Base-by-base conservation (phyloP, 2,888 invertebrate genomes). In the Diarsia brunnea region DNA sequence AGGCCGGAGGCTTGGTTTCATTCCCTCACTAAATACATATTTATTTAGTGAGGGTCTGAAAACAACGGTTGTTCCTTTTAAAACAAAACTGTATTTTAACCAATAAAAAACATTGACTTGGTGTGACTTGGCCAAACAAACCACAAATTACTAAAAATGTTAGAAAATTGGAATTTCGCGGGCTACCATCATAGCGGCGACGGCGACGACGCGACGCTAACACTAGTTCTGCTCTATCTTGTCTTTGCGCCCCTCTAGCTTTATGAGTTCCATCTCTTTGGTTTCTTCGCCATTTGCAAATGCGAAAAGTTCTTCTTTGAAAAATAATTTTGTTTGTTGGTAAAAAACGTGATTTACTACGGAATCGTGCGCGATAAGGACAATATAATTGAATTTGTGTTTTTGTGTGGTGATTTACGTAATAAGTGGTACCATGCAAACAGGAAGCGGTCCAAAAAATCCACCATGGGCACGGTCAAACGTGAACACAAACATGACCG, bases 381-480 rank as follows among this genome's bases (percentile, higher is more conserved):
- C 31, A 64, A 45, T 60, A 7, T 55, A 51, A 68, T 73, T 69
- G 45, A 49, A 61, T 77, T 73, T 60, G 53, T 73, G 67, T 73
- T 27, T 84, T 72, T 77, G 84, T 83, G 82, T 81, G 27, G 98
- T 98, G 8, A 98, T 84, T 45, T 67, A 61, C 67, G 49, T 64
- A 98, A 10, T 98, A 98, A 94, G 51, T 70, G 47, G 98, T 84
- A 93, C 79, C 75, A 97, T 96, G 96, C 96, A 97, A 88, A 94
- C 95, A 53, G 95, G 95, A 72, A 97, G 97, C 83, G 97, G 97
- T 79, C 97, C 97, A 80, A 98, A 98, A 94, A 98, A 98, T 94
- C 98, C 98, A 72, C 98, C 98, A 79, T 98, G 98, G 98, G 98
- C 97, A 86, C 97, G 98, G 80, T 97, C 97, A 79, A 96, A 94